Percentiles rank a stretch among this genome's conserved stretches.
Conservation (phyloP, 2,888 invertebrate genomes). For the Imbricaverruca yamaguchii region DNA sequence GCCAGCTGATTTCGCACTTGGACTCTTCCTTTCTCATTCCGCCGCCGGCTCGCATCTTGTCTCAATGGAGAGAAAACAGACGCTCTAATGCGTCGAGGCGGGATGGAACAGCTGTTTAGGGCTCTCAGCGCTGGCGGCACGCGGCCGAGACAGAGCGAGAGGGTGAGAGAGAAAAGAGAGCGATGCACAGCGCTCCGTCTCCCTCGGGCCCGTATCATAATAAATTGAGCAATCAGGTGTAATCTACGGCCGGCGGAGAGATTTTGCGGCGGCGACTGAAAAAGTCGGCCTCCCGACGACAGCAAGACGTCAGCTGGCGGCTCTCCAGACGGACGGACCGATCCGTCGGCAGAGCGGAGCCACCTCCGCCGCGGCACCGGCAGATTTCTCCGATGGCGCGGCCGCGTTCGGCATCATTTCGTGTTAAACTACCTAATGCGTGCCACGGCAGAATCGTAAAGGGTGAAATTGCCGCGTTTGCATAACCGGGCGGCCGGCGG, state of each 20-base stretch:
- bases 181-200: neutral
- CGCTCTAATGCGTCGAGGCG: neutral
- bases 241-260: neutral
- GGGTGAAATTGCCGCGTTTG: constrained; percentile 12
- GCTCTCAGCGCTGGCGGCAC: no score
- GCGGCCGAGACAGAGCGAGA: no score
- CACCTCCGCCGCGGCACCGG: no score
- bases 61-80: neutral
- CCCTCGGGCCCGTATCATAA: constrained; percentile 9
- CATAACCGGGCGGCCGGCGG: neutral
- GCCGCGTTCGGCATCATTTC: neutral
- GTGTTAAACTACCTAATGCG: constrained; percentile 3
- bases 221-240: constrained; percentile 8
- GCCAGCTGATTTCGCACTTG: neutral
- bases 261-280: neutral
- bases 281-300: neutral
- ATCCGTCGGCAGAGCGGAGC: no score
- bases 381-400: neutral
- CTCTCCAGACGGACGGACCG: no score
- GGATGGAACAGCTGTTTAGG: constrained; percentile 1
- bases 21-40: neutral
- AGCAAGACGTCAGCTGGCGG: no score
- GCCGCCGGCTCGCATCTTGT: neutral
- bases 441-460: neutral
- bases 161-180: no score